Base-by-base conservation (phyloP, 1,140 invertebrate species). In the Drosophila kikkawai region DNA sequence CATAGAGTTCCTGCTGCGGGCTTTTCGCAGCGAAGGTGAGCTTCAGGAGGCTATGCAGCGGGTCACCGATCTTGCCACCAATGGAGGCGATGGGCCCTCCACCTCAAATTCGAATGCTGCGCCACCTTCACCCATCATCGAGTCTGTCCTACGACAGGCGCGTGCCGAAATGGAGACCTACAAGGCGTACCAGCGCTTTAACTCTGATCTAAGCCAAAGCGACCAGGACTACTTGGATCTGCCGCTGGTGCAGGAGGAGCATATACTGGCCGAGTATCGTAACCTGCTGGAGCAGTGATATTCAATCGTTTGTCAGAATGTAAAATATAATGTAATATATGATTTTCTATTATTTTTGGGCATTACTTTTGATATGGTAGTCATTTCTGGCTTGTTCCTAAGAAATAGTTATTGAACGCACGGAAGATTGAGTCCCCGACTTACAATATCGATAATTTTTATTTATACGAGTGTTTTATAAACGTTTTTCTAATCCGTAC, bases 201-300 rank as follows among this genome's bases (percentile, higher is more conserved):
- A 94, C n/a, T 93, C 95, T 13, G 94, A 94, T 57, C 94, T 96
- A 15, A 92, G 92, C 2, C 92, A 92, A 22, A 94, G 94, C 11
- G 95, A 95, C 48, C 94, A 95, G 77, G 95, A 95, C 67, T 94
- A 96, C 82, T 87, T 96, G 39, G 94, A 95, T 88, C 90, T 95
- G 15, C 93, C 94, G 2, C 91, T 96, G 12, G 74, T 92, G 4
- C 94, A 95, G 59, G 95, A 96, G 88, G 95, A 95, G 84, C 91
- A 94, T 41, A 94, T 95, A 68, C 93, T 95, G 2, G 93, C 91
- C 7, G 94, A 95, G 83, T 96, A 96, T 91, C 94, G 95, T 79
- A 93, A 93, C 1, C 84, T 95, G 34, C 92, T 96, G 19, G 93
- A 93, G 77, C 85, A 86, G 64, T 91, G 17, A 76, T 8, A 37